Base-by-base conservation (phyloP, 2,888 invertebrate genomes). In the Leptodirus hochenwartii region DNA sequence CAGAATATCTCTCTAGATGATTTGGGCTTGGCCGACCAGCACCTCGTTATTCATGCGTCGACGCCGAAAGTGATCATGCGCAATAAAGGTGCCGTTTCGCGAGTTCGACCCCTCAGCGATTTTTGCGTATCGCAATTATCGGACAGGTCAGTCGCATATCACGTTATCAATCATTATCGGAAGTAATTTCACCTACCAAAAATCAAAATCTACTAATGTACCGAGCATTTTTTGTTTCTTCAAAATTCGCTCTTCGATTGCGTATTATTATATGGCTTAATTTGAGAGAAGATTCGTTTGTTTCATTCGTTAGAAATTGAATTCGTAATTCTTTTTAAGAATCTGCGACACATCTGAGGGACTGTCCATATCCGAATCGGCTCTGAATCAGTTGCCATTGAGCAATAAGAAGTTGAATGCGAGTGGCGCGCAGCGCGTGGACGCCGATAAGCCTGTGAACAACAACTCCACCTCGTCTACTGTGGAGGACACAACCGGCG, bases 351-450 rank as follows among this genome's bases (percentile, higher is more conserved):
- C 29, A 12, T 25, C 33, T 4, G 34, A 33, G 14, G 27, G 31
- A 4, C 78, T 82, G 57, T 87, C 85, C 4, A 84, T 80, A 39
- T 88, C 88, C 3, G 88, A 90, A 56, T 84, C 85, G 2, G 87
- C 87, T 13, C 58, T 88, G 37, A 75, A 88, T 54, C 73, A 75
- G 29, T 58, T 85, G 30, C 49, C 57, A 17, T 43, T 59, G 9
- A 50, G 56, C 4, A 54, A 61, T 44, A 31, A 46, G 47, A 38
- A 40, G 46, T 35, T 44, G 47, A 33, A 43, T 44, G 17, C 39
- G 8, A 27, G 17, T 22, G 16, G 24, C 4, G 34, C 34, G 8
- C 23, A 43, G 4, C 49, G 45, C 32, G 36, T 40, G 23, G 42
- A 40, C 37, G 48, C 46, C 31, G 47, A 47, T 32, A 45, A 43